A percentile compares a stretch with the other conserved stretches of the same genome.
phyloP scores from a whole-genome alignment of 2,888 invertebrate genomes.

The Entomobrya multifasciata region DNA sequence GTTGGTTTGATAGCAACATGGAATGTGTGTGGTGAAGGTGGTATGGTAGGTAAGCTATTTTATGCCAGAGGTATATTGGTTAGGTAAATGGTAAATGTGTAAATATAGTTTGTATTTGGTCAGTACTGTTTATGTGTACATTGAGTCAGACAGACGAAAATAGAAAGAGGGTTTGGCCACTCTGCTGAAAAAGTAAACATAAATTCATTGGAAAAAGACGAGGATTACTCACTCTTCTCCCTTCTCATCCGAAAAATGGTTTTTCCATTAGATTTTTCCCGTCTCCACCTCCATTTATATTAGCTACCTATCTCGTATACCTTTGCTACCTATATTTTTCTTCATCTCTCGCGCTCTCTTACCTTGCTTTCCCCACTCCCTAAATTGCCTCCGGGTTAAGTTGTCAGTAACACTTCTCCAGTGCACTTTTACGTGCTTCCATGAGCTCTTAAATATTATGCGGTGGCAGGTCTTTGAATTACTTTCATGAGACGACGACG shows the following conservation, averaged over 20 bases:
- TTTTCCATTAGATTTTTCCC: conserved; percentile 44
- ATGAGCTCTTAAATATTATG: conserved; percentile 39
- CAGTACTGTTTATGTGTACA: conserved; percentile 37
- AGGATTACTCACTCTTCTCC: conserved; percentile 68
- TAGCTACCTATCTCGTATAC: neutral
- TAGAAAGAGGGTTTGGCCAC: conserved; percentile 19
- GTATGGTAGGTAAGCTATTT: neutral
- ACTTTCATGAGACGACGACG: conserved; percentile 25
- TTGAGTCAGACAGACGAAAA: conserved; percentile 11
- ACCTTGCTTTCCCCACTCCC: conserved; percentile 40
- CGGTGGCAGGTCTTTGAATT: conserved; percentile 52
- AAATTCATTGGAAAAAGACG: conserved; percentile 69
- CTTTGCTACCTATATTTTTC: neutral
- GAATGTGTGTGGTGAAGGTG: neutral
- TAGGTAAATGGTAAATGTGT: conserved; percentile 1
- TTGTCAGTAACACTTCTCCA: conserved; percentile 69
- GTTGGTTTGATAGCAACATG: neutral
- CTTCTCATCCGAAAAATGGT: conserved; percentile 25
- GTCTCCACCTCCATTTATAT: conserved; percentile 13
- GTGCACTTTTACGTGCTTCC: conserved; percentile 60
- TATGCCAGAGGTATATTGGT: neutral
- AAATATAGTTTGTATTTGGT: conserved; percentile 41
- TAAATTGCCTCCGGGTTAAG: conserved; percentile 62
- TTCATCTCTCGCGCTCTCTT: neutral
- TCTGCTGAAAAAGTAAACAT: conserved; percentile 55